Evolutionary conservation across 2,888 invertebrate genomes (phyloP), one percentile per base, ranked within the genome.

Genomic region (Acanthopleura granulata): DNA sequence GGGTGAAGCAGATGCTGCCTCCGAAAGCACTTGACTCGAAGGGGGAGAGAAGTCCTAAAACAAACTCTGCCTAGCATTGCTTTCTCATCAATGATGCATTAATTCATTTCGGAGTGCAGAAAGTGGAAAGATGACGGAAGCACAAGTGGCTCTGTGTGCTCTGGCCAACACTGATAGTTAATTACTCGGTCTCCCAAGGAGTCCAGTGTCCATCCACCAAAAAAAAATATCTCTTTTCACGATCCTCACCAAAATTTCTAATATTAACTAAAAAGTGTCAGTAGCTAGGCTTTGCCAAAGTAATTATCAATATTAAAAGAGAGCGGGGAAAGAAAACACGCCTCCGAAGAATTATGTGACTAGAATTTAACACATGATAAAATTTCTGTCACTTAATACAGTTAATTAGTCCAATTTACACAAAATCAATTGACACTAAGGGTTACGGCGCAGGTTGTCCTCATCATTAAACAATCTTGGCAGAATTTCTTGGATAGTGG

Each of bases 401-500:
- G 29, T 27, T 66, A 66, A 66, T 66, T 66, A 66, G 66, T 27
- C 25, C 66, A 66, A 66, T 66, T 66, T 66, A 27, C 66, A 22
- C 18, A 22, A 66, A 66, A 66, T 66, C 66, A 66, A 66, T 66
- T n/a, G 22, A 57, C 57, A 22, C n/a, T n/a, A 18, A 57, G 57
- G 22, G 57, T 57, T 57, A 40, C 57, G 22, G 12, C 12, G 18
- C 57, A 57, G 22, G 22, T 57, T n/a, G 57, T 57, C 22, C 22
- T 12, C 22, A 22, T 57, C 18, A 57, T 57, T 57, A 57, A 57
- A 57, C 57, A 57, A 57, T 57, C 57, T 57, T 22, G n/a, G 57
- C 9, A 9, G 40, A 40, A 40, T 40, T 9, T 40, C 40, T n/a
- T n/a, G n/a, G n/a, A n/a, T n/a, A 9, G 40, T 40, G 9, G 9